Percentiles rank a stretch among this genome's conserved stretches.
Evolutionary conservation across 2,888 invertebrate species (phyloP).

Genomic region (Dusona sp.): DNA sequence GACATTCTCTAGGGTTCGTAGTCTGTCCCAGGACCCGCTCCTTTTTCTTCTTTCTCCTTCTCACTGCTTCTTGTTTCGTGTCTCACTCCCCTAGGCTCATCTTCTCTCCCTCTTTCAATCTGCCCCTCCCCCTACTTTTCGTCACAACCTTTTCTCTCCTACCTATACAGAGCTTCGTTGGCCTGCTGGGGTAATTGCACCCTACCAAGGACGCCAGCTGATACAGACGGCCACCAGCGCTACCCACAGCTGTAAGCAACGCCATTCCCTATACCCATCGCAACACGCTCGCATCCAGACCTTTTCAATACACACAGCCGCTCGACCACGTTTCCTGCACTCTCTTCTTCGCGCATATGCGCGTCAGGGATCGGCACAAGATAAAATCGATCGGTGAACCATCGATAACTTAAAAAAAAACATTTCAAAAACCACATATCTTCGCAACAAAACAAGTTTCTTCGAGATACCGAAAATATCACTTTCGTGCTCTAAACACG

Average conservation of each 20-base stretch:
- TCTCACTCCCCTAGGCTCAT: conserved; percentile 55
- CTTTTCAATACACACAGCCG: conserved; percentile 17
- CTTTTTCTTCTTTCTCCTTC: conserved; percentile 49
- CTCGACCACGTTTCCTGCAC: conserved; percentile 42
- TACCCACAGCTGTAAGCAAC: conserved; percentile 70
- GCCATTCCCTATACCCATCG: conserved; percentile 37
- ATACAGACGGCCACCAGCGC: conserved; percentile 79
- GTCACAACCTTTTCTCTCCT: conserved; percentile 62
- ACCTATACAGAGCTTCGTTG: conserved; percentile 70
- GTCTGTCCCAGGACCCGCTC: conserved; percentile 57
- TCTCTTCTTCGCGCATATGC: conserved; percentile 27
- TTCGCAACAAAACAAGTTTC: neutral
- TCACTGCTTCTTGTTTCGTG: conserved; percentile 46
- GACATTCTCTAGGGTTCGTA: conserved; percentile 61
- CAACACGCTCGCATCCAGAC: conserved; percentile 31
- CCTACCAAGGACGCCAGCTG: conserved; percentile 85
- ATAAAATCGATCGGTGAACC: conserved; percentile 41
- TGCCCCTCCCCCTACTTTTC: conserved; percentile 52
- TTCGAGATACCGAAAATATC: neutral
- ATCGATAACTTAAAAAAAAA: conserved; percentile 1
- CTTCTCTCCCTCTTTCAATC: conserved; percentile 55
- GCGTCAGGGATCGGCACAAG: conserved; percentile 21
- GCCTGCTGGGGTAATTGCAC: conserved; percentile 83
- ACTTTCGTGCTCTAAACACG: neutral
- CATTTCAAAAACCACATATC: neutral